A percentile compares a stretch with the other conserved stretches of the same genome.
These are phyloP conservation scores for Phenganax stokvisi DNA, from an alignment of 92 coral and sea anemone genomes.

Conservation along the genomic window DNA sequence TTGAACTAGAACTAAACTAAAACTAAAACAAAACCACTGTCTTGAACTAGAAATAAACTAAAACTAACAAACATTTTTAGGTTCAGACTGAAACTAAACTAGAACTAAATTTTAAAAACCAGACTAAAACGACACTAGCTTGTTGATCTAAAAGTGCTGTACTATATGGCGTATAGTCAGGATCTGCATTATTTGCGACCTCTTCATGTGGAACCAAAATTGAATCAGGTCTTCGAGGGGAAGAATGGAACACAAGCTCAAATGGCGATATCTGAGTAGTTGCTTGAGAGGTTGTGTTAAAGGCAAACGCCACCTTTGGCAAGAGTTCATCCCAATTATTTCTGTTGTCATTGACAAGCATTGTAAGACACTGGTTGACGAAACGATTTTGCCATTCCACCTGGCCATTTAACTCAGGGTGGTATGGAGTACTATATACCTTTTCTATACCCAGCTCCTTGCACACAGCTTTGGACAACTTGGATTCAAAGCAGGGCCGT, in stretches of 20 bases:
- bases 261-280: slow-evolving; percentile 10
- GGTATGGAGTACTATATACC: slow-evolving; percentile 1
- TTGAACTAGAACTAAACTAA: no score
- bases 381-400: not conserved
- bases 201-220: not conserved
- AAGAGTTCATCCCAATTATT: slow-evolving; percentile 1
- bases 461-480: not conserved
- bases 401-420: no score
- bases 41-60: no score
- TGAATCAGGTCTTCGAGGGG: slow-evolving; percentile 17
- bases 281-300: slow-evolving; percentile 21
- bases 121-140: not conserved
- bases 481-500: not conserved
- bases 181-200: slow-evolving; percentile 5
- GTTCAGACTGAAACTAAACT: no score
- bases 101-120: no score
- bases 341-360: not conserved
- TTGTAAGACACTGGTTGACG: not conserved
- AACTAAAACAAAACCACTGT: no score
- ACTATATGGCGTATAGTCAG: not conserved
- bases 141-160: not conserved
- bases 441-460: no score
- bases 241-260: slow-evolving; percentile 9
- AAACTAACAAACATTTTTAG: no score
- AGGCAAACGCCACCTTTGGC: slow-evolving; percentile 16